These are phyloP conservation scores for Sorex araneus DNA, from an alignment of 2,113 vertebrate genomes.

Conservation along the genomic window DNA sequence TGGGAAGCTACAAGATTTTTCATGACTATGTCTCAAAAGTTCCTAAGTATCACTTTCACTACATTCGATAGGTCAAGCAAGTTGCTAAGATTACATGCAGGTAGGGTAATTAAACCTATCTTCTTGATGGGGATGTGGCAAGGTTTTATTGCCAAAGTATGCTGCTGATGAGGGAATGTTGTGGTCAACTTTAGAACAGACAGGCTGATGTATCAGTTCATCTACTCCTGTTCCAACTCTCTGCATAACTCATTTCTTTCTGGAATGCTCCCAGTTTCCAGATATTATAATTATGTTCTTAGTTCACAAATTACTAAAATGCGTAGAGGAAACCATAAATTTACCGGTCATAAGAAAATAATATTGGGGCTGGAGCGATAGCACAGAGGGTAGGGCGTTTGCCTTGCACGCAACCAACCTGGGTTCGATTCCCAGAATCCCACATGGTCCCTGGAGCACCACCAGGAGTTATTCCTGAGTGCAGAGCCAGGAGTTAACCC, in stretches of 20 bases:
- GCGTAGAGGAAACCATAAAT: not conserved
- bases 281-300: not conserved
- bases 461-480: too few relatives aligned
- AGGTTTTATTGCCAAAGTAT: not conserved
- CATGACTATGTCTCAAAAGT: slow-evolving; percentile 10
- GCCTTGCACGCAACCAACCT: too few relatives aligned
- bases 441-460: too few relatives aligned
- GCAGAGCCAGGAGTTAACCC: too few relatives aligned
- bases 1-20: not conserved
- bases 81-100: not conserved
- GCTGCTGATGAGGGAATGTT: not conserved
- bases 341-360: not conserved
- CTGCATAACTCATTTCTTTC: not conserved
- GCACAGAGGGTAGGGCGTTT: too few relatives aligned
- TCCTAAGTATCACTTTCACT: not conserved
- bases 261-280: not conserved
- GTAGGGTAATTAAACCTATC: not conserved
- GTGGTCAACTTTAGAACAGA: slow-evolving; percentile 18
- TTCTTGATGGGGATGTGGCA: not conserved
- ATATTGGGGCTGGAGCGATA: too few relatives aligned
- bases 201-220: not conserved
- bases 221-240: not conserved
- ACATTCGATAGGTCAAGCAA: not conserved
- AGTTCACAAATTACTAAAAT: slow-evolving; percentile 39
- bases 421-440: too few relatives aligned